Evolutionary conservation across 2,888 invertebrate species (phyloP), one percentile per base, ranked within the genome.

Genomic region (Glyphotaelius pellucidus): DNA sequence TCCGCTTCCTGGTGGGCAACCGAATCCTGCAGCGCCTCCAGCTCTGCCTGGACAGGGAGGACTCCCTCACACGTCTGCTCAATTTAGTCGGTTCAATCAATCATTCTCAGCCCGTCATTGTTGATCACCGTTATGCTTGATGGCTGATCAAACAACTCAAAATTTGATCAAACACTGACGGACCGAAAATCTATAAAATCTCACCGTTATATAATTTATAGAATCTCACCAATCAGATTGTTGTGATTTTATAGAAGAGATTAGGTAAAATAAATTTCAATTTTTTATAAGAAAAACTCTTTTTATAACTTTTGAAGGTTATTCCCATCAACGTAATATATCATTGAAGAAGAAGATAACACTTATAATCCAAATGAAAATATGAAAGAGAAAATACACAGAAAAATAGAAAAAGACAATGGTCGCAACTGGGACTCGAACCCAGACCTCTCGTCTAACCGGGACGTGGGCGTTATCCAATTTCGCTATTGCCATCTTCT

Each of bases 1-100:
- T 98, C 0, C 96, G 97, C 94, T 98, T 98, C 95, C 94, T 98
- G 7, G 97, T 97, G 2, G 98, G 98, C 0, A 96, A 97, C 92
- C 95, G 98, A 93, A 97, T 98, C 0, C 94, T 97, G 0, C 96
- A 95, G 81, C 96, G 97, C 89, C 95, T 98, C 85, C 96, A 96
- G 25, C 95, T 95, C 15, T 96, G 97, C 95, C 95, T 97, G 90
- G 95, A 97, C 19, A 96, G 98, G 32, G 98, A 98, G 94, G 97
- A 96, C 93, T 96, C 97, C 92, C 94, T 98, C 30, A 98, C 97
- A 80, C 95, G 94, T 7, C 94, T 98, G 35, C 95, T 98, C 2
- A 98, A 98, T 98, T 98, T 96, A 95, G 96, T 95, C 85, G 15
- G 0, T 4, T 7, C 9, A 67, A 4, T 52, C 52, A 19, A 52